Evolutionary conservation across 2,797 vertebrate species (phyloP), one percentile per base, ranked within the genome.

Genomic region (Streptopelia turtur): DNA sequence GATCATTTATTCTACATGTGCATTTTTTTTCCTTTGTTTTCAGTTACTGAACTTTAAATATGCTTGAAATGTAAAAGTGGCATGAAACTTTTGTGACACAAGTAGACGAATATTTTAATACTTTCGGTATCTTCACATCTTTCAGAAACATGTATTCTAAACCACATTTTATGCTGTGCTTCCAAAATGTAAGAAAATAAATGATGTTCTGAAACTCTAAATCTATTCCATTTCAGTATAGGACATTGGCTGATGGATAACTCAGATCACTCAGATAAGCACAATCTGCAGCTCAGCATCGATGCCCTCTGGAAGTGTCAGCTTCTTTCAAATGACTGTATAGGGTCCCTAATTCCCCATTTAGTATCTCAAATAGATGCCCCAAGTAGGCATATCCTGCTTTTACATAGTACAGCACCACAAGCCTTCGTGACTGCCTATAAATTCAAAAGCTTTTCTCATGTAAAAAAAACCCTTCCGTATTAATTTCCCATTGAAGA

Each of bases 61-160:
- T 98, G 97, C 97, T 98, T 98, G 97, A 98, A 97, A 97, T 97
- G 98, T 98, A 98, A 98, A 98, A 98, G 98, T 98, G 98, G 98
- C 97, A 98, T 97, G 97, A 98, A 98, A 98, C 98, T 98, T 98
- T 98, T 55, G 98, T 98, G 91, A 98, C 98, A 96, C 61, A 95
- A 97, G 89, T 96, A 92, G 82, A 83, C 88, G 90, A 79, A 30
- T 89, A 28, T 88, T 95, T 90, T 65, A 56, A 45, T 13, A 66
- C 82, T 91, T 93, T 82, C 35, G 30, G 45, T 47, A 75, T 35
- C 30, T 60, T 70, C 39, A 53, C 33, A 17, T 89, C 53, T 83
- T 85, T 83, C 45, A 64, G 39, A 81, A 89, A 81, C 17, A 49
- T 3, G 7, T 83, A 18, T 84, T 77, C 52, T 63, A 92, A 90